Base-by-base conservation (phyloP, 2,888 invertebrate genomes). In the Erebia palarica region DNA sequence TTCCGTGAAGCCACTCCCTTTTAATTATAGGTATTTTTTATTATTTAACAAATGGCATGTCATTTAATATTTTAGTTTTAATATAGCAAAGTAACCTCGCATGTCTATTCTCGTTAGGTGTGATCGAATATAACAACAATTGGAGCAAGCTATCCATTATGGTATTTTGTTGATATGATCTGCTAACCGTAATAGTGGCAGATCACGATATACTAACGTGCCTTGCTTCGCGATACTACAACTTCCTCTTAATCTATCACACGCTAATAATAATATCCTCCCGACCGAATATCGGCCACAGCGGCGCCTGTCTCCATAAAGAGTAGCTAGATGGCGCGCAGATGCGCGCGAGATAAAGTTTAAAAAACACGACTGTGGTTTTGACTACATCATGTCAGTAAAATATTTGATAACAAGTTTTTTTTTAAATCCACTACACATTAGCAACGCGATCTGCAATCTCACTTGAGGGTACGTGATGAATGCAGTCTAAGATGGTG, bases 161-260 rank as follows among this genome's bases (percentile, higher is more conserved):
- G 79, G 82, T 82, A 82, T 83, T 86, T 84, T 78, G 79, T 78
- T 80, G 87, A 88, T 89, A 86, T 78, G 79, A 88, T 88, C 85
- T 82, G 73, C 73, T 77, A 77, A 76, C 80, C 78, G 79, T 88
- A 88, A 90, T 88, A 82, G 83, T 75, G 75, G 75, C 53, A 42
- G 67, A 74, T 69, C 76, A 76, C 76, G 76, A 75, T 69, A 72
- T 49, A 66, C 69, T 74, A 63, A 71, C 64, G 67, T 65, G 55
- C 42, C 27, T 60, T 61, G 44, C 55, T 55, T 64, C 60, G 65
- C 67, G 67, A 67, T 71, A 71, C 51, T 51, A 49, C 58, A 55
- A 74, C 60, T 71, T 74, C 73, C 73, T 70, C 66, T 64, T 71
- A 65, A 68, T 72, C 60, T 59, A 51, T 53, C 49, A 21, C 63